These are phyloP conservation scores for Eupithecia tripunctaria DNA, from an alignment of 2,888 invertebrate genomes.

Conservation along the genomic window DNA sequence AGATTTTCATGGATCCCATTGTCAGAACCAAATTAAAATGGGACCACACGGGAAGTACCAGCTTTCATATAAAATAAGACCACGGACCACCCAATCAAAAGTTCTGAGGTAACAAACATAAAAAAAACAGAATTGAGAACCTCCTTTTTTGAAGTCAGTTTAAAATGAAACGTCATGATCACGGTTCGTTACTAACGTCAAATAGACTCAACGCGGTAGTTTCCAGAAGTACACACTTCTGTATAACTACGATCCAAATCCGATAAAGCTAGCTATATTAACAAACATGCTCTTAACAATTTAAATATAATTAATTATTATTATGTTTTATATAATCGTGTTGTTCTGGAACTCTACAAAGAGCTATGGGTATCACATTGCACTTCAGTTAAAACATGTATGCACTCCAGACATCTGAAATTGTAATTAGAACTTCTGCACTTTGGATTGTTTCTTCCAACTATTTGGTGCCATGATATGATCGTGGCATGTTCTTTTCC, in stretches of 20 bases:
- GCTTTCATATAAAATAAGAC: too few species aligned
- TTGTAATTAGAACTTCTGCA: constrained; percentile 2
- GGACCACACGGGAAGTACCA: too few species aligned
- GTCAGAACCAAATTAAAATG: too few species aligned
- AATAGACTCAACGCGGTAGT: not conserved
- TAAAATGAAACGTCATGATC: too few species aligned
- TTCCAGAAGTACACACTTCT: not conserved
- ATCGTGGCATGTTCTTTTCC: not conserved
- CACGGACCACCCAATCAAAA: too few species aligned
- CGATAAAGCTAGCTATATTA: not conserved
- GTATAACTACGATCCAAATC: not conserved
- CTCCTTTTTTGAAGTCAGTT: too few species aligned
- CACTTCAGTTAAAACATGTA: constrained; percentile 1
- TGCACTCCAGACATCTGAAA: not conserved
- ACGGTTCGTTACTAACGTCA: too few species aligned
- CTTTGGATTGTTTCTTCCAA: not conserved
- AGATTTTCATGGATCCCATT: too few species aligned
- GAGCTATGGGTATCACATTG: not conserved
- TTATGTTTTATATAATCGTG: too few species aligned
- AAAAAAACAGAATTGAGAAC: too few species aligned
- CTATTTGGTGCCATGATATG: constrained; percentile 2
- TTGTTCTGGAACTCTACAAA: not conserved
- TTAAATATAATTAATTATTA: too few species aligned
- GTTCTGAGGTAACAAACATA: too few species aligned
- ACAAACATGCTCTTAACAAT: not conserved